phyloP scores from a whole-genome alignment of 2,113 vertebrate species.

The Tetrax tetrax region DNA sequence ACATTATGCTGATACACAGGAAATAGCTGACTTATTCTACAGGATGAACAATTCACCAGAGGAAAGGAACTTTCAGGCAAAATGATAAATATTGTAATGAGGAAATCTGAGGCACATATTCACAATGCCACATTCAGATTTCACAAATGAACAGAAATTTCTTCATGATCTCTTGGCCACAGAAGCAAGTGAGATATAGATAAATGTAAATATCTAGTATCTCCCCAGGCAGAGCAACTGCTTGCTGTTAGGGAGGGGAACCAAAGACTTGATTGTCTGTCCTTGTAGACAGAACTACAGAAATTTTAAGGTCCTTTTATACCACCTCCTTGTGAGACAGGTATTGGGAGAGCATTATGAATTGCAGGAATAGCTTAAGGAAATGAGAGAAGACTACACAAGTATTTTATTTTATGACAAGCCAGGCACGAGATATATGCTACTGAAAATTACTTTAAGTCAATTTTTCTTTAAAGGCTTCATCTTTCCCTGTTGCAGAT shows the following conservation, averaged over 20 bases:
- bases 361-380: background rate
- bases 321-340: background rate
- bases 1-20: constrained; percentile 40
- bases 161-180: background rate
- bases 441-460: background rate
- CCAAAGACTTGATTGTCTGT: background rate
- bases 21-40: constrained; percentile 59
- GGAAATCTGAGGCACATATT: constrained; percentile 50
- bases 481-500: background rate
- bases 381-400: background rate
- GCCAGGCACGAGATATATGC: background rate
- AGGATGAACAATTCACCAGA: constrained; percentile 63
- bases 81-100: constrained; percentile 62
- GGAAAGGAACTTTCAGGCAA: constrained; percentile 62
- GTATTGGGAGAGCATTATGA: background rate
- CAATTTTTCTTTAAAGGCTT: background rate
- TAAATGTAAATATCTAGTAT: background rate
- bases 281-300: background rate
- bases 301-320: background rate
- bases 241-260: background rate
- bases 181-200: background rate
- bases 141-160: background rate
- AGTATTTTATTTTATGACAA: background rate
- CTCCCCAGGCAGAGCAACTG: background rate
- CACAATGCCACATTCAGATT: constrained; percentile 26